Conservation (phyloP, 2,888 invertebrate species). For the Amitus sp. region DNA sequence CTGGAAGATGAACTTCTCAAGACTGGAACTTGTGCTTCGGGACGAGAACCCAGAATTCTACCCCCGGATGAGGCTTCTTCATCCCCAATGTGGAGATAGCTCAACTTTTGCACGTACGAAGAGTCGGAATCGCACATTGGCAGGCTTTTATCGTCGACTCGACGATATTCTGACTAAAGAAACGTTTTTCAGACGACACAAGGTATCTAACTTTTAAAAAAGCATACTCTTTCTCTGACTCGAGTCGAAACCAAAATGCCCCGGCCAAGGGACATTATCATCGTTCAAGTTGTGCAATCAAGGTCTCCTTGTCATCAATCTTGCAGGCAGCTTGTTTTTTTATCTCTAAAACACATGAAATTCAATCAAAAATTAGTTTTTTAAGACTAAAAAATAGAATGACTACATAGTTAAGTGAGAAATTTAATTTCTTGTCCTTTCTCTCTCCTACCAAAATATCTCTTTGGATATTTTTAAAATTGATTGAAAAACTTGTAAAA, state of each 20-base stretch:
- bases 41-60: conserved; percentile 53
- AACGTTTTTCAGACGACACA: not conserved
- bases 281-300: no score
- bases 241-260: not conserved
- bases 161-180: not conserved
- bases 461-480: no score
- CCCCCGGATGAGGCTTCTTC: conserved; percentile 45
- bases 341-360: no score
- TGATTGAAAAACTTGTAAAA: no score
- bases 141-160: conserved; percentile 22
- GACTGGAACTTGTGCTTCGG: conserved; percentile 62
- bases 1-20: conserved; percentile 41
- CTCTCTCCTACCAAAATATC: no score
- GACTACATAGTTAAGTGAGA: no score
- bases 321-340: no score
- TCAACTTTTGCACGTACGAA: conserved; percentile 61
- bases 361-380: no score
- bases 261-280: no score
- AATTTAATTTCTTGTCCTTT: no score
- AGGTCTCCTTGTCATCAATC: no score
- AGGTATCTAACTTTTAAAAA: not conserved
- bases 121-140: conserved; percentile 64
- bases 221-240: not conserved
- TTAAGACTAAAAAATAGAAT: no score
- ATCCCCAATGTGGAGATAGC: conserved; percentile 60